These are phyloP conservation scores for Lophochroa leadbeateri DNA, from an alignment of 2,113 vertebrate genomes.

Conservation along the genomic window DNA sequence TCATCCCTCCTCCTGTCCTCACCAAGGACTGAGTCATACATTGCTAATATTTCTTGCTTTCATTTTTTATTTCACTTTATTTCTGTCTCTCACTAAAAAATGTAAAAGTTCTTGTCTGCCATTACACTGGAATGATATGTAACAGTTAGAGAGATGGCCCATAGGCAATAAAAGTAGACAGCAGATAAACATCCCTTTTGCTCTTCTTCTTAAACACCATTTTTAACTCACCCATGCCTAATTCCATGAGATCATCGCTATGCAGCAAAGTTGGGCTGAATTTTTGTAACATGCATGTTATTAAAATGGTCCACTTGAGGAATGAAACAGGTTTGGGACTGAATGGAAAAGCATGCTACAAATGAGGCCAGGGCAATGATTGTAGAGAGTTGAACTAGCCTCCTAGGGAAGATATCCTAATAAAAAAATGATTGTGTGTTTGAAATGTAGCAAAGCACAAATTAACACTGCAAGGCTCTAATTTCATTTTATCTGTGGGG, in stretches of 20 bases:
- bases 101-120: background rate
- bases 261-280: background rate
- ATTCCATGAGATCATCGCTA: background rate
- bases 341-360: background rate
- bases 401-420: constrained; percentile 28
- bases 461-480: constrained; percentile 23
- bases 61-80: constrained; percentile 4
- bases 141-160: background rate
- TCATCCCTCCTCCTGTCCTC: background rate
- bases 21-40: background rate
- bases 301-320: background rate
- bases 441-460: background rate
- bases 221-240: background rate
- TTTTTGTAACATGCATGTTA: background rate
- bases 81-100: constrained; percentile 34
- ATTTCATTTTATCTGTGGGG: constrained; percentile 47
- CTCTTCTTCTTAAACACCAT: background rate
- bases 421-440: background rate
- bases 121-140: background rate
- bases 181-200: background rate
- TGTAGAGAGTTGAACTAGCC: background rate
- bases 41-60: background rate
- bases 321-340: background rate
- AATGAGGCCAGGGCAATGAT: background rate
- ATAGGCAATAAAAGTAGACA: background rate